A percentile compares a stretch with the other conserved stretches of the same genome.
These are phyloP conservation scores for Lasiommata megera DNA, from an alignment of 2,888 invertebrate species.

Conservation along the genomic window DNA sequence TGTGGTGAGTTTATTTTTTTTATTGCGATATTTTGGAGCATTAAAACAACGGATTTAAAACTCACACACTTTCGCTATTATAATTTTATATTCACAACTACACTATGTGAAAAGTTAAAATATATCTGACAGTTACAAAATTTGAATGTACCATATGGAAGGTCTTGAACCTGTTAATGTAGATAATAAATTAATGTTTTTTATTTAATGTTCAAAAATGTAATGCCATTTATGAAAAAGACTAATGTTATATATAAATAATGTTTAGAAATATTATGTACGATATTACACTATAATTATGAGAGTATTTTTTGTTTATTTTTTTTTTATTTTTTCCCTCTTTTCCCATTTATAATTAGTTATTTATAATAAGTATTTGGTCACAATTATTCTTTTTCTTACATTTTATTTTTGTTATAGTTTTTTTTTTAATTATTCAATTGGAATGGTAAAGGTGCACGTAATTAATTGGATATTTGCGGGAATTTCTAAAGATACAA, in stretches of 20 bases:
- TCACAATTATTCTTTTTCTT: not conserved
- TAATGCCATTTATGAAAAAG: constrained; percentile 77
- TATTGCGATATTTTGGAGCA: not conserved
- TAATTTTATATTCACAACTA: not conserved
- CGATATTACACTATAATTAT: constrained; percentile 54
- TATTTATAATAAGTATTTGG: not conserved
- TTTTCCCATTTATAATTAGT: constrained; percentile 24
- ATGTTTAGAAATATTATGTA: constrained; percentile 42
- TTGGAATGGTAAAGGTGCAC: too few species aligned
- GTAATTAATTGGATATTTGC: too few species aligned
- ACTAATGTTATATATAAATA: constrained; percentile 68
- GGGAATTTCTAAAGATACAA: too few species aligned
- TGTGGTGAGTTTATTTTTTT: not conserved
- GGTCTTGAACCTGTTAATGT: constrained; percentile 32
- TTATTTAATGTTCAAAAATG: constrained; percentile 75
- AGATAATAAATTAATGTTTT: constrained; percentile 41
- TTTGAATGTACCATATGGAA: not conserved
- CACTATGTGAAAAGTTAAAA: constrained; percentile 1
- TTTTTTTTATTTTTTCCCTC: constrained; percentile 39
- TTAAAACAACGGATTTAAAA: too few species aligned
- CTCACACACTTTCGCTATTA: not conserved
- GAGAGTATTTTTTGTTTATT: constrained; percentile 41
- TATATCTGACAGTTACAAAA: constrained; percentile 24
- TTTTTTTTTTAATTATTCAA: constrained; percentile 14
- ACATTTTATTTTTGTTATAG: not conserved